Conservation (phyloP, 1,140 invertebrate genomes). For the Drosophila orena region DNA sequence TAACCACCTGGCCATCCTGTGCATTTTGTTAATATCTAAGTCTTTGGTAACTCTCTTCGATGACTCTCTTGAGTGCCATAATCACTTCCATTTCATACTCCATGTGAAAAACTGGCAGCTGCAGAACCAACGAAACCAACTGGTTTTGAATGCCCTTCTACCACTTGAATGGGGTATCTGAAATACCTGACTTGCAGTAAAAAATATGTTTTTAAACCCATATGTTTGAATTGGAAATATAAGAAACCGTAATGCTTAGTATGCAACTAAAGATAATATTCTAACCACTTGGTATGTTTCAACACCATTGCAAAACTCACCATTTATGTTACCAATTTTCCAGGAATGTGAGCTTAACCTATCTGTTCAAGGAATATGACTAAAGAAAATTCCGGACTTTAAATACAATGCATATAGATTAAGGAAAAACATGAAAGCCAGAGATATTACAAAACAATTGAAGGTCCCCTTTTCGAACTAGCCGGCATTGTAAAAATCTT, state of each 20-base stretch:
- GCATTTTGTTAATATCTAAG: background rate
- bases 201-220: background rate
- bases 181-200: background rate
- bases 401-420: background rate
- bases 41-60: conserved; percentile 13
- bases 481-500: conserved; percentile 12
- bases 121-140: conserved; percentile 61
- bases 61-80: conserved; percentile 41
- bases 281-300: no score
- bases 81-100: conserved; percentile 27
- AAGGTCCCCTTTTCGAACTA: background rate
- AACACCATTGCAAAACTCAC: no score
- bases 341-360: no score
- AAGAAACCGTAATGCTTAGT: no score
- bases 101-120: conserved; percentile 63
- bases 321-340: no score
- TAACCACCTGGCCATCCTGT: conserved; percentile 17
- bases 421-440: background rate
- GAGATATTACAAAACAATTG: conserved; percentile 5
- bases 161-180: conserved; percentile 5
- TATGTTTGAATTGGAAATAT: background rate
- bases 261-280: no score
- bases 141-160: conserved; percentile 64
- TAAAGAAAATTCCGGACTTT: background rate
- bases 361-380: no score